These are phyloP conservation scores for Columba livia DNA, from an alignment of 2,113 vertebrate species.

Conservation along the genomic window DNA sequence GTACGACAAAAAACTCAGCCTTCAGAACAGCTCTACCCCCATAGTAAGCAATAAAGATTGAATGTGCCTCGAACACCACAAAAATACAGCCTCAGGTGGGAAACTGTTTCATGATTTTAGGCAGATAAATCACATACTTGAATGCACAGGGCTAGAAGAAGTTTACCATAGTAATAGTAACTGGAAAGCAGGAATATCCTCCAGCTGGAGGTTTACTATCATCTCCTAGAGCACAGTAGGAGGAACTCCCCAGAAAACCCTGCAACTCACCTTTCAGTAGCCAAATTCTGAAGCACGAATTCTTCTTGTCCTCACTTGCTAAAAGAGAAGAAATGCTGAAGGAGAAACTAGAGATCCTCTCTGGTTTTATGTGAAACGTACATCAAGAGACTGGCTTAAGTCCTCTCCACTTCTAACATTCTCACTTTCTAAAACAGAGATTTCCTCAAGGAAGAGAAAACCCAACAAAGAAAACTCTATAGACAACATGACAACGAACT, in stretches of 20 bases:
- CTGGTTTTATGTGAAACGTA: rapidly evolving
- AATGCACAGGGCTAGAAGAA: not conserved
- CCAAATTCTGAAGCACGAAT: not conserved
- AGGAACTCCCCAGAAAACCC: not conserved
- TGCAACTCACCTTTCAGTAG: not conserved
- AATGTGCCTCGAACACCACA: not conserved
- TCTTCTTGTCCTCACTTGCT: not conserved
- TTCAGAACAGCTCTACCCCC: not conserved
- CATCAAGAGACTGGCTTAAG: not conserved
- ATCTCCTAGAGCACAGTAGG: not conserved
- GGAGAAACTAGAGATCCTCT: not conserved
- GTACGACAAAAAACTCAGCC: not conserved
- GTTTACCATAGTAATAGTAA: not conserved
- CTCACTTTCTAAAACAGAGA: not conserved
- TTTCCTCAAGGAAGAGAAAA: not conserved
- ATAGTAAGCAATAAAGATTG: not conserved
- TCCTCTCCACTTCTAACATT: not conserved
- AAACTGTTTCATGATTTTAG: not conserved
- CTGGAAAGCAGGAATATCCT: not conserved
- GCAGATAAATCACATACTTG: not conserved
- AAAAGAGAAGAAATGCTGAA: not conserved
- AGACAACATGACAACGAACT: not conserved
- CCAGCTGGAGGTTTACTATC: not conserved
- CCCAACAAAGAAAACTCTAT: not conserved
- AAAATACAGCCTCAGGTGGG: not conserved